Conservation (phyloP, 2,797 vertebrate genomes). For the Peromyscus attwateri region DNA sequence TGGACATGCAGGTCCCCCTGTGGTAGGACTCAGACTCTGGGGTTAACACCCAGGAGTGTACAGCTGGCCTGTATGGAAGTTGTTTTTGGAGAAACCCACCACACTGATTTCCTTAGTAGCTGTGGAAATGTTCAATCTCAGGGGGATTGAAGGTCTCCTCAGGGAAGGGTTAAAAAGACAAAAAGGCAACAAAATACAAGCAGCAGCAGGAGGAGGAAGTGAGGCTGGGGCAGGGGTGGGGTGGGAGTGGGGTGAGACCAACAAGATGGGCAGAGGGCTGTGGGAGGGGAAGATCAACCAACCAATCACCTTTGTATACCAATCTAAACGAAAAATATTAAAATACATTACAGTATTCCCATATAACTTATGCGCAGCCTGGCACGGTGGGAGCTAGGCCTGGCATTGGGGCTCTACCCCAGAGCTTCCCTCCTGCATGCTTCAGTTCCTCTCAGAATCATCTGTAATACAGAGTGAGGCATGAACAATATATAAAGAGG, state of each 20-base stretch:
- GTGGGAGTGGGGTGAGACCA: fast-evolving
- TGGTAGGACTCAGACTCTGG: not conserved
- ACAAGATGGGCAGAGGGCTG: too few relatives aligned
- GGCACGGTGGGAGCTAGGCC: not conserved
- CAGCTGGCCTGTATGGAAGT: not conserved
- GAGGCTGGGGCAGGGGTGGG: not conserved
- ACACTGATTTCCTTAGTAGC: not conserved
- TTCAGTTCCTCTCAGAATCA: not conserved
- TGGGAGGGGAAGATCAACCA: not conserved
- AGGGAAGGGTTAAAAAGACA: not conserved
- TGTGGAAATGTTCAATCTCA: not conserved
- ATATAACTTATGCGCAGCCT: not conserved
- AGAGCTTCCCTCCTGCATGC: fast-evolving
- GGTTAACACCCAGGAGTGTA: not conserved
- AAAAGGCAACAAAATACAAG: not conserved
- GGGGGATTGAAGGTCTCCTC: not conserved
- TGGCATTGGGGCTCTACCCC: not conserved
- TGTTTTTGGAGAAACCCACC: not conserved
- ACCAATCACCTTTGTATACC: not conserved
- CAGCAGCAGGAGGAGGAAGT: not conserved
- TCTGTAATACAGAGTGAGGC: not conserved
- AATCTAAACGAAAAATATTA: not conserved
- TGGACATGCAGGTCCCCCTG: not conserved
- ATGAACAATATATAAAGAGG: not conserved
- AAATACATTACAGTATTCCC: too few relatives aligned